Evolutionary conservation across 2,113 vertebrate species (phyloP), one percentile per base, ranked within the genome.

Genomic region (Anas platyrhynchos): DNA sequence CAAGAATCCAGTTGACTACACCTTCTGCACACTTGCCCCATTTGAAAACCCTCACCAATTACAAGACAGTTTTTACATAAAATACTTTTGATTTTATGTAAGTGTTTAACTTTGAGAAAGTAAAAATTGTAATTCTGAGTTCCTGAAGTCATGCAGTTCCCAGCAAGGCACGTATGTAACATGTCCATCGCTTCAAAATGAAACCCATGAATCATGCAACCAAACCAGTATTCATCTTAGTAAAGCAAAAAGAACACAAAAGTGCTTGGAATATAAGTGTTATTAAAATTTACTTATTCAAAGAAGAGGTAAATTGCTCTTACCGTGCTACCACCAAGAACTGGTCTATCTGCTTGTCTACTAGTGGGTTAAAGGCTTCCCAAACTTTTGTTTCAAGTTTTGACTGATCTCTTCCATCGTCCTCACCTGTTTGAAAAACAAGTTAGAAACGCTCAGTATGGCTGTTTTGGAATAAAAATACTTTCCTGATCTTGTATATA

Each of bases 281-380:
- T 74, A 81, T 16, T 58, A 48, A 68, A 27, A 26, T 74, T 48
- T 36, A 62, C 12, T 58, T 83, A 50, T 31, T 50, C 20, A n/a
- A 75, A 75, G 10, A 7, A 95, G 20, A 87, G 21, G 41, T n/a
- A 44, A 87, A 83, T 74, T 17, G 41, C 82, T 87, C 99, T 98
- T 98, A 99, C 99, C 99, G 98, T 97, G 99, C 99, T 55, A 99
- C 99, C n/a, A 99, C 99, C 72, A 99, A 98, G 95, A 99, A 99
- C 97, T 99, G 99, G 97, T 99, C 99, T 14, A 99, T 99, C 98
- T 99, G 99, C 95, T 99, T 99, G 98, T 99, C 99, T 25, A 98
- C 98, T 75, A 99, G 97, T 0, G 98, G 98, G 88, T 98, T 99
- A 98, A 98, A 98, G 8, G 99, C 98, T 94, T 99, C 99, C 99